Evolutionary conservation across 2,888 invertebrate genomes (phyloP).

Genomic region (Laothoe populi): DNA sequence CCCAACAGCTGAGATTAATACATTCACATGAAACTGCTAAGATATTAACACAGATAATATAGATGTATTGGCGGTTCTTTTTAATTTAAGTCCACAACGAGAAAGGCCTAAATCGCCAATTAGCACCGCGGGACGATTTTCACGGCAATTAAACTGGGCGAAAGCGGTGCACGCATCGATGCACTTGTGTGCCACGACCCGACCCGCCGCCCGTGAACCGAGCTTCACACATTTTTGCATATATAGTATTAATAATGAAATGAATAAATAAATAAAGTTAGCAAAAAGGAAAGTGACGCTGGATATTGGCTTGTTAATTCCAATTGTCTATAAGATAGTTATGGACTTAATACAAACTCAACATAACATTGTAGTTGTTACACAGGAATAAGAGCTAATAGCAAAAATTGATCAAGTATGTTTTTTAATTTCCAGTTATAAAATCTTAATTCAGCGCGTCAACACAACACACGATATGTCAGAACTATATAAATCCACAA

Average conservation of each 20-base stretch:
- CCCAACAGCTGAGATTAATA: slow-evolving; percentile 14
- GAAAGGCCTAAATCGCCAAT: slow-evolving; percentile 19
- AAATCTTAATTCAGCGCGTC: slow-evolving; percentile 33
- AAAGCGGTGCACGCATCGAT: slow-evolving; percentile 25
- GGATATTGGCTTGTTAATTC: too few species aligned
- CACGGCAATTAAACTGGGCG: slow-evolving; percentile 23
- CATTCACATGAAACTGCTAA: background rate
- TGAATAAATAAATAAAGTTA: background rate
- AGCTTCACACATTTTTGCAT: slow-evolving; percentile 10
- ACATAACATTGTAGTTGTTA: too few species aligned
- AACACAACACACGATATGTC: slow-evolving; percentile 66
- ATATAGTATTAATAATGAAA: background rate
- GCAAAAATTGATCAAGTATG: background rate
- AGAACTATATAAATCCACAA: slow-evolving; percentile 47
- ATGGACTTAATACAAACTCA: too few species aligned
- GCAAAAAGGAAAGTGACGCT: too few species aligned
- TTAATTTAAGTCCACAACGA: slow-evolving; percentile 1
- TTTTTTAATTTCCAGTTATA: slow-evolving; percentile 27
- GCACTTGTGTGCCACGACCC: slow-evolving; percentile 29
- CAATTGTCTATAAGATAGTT: too few species aligned
- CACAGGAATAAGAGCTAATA: too few species aligned
- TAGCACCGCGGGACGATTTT: slow-evolving; percentile 18
- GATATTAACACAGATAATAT: background rate
- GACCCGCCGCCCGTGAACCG: slow-evolving; percentile 31
- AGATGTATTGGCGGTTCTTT: background rate